Base-by-base conservation (phyloP, 2,113 vertebrate genomes). In the Plecotus auritus region DNA sequence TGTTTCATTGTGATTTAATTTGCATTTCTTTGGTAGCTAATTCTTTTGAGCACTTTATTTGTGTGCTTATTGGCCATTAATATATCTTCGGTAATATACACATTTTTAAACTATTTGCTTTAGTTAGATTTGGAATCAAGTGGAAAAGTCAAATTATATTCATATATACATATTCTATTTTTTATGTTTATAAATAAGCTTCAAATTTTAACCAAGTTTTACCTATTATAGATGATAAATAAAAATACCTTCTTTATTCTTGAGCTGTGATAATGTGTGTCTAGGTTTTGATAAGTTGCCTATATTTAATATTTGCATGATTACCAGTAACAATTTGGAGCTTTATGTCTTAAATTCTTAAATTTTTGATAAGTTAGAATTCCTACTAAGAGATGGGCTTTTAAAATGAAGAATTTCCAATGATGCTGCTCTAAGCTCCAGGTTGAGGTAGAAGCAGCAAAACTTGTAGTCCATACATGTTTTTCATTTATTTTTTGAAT, bases 81-180 rank as follows among this genome's bases (percentile, higher is more conserved):
- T 85, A 7, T 78, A 51, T 82, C 35, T 78, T 74, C 17, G 67
- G 22, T 30, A 70, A 2, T 37, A 82, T n/a, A 67, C 3, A 47
- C n/a, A 20, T 70, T 90, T 92, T 84, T 90, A 5, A 91, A 85
- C 30, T 94, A 26, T 88, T 95, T 90, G 54, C 51, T 96, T 70
- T 78, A 59, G 13, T 77, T 94, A 90, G 54, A 72, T 78, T 85
- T 74, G 64, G 51, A 91, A 35, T 61, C n/a, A 97, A 56, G 74
- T 94, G 64, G 80, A 35, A 80, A 93, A 85, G 66, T 78, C 8
- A 95, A 70, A 45, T 95, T 82, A 45, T 66, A 72, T 76, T 78
- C 45, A 78, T 81, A 26, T 87, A 51, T 90, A 67, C 2, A 9
- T 66, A 69, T 77, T 37, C 66, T 77, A 12, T 95, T 66, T 73